Percentiles rank a stretch among this genome's conserved stretches.
These are phyloP conservation scores for Delia radicum DNA, from an alignment of 1,140 invertebrate genomes.

Conservation along the genomic window DNA sequence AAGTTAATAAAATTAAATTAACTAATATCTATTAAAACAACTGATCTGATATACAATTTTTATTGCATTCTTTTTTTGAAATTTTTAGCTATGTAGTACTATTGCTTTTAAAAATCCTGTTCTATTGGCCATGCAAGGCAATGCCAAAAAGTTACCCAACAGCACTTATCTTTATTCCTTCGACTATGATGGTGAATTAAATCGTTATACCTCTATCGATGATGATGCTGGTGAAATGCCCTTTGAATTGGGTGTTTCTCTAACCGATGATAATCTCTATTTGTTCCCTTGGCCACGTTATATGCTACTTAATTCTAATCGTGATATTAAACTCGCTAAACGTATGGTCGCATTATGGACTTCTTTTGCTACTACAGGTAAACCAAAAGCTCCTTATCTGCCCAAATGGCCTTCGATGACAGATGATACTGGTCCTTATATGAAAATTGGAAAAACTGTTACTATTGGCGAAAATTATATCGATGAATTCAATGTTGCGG, in stretches of 20 bases:
- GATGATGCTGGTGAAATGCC: constrained; percentile 38
- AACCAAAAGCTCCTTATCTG: constrained; percentile 36
- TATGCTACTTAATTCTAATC: constrained; percentile 38
- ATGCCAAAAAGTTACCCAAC: constrained; percentile 49
- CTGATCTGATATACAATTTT: background rate
- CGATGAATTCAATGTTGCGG: constrained; percentile 45
- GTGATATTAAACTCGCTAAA: constrained; percentile 47
- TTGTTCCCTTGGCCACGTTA: constrained; percentile 53
- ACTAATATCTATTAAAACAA: no score
- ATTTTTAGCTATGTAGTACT: constrained; percentile 43
- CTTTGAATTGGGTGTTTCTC: constrained; percentile 49
- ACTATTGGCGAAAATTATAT: constrained; percentile 46
- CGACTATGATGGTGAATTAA: constrained; percentile 50
- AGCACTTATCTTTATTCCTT: constrained; percentile 50
- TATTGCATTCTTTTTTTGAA: background rate
- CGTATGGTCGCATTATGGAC: constrained; percentile 50
- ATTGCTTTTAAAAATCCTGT: constrained; percentile 52
- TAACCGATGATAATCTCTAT: constrained; percentile 54
- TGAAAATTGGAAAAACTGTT: constrained; percentile 43
- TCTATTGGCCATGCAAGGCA: constrained; percentile 46
- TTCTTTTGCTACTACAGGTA: constrained; percentile 44
- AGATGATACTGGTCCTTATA: constrained; percentile 48
- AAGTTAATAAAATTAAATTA: no score
- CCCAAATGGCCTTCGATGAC: constrained; percentile 46
- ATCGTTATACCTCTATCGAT: constrained; percentile 38